Conservation (phyloP, 2,797 vertebrate species). For the Avahi laniger region DNA sequence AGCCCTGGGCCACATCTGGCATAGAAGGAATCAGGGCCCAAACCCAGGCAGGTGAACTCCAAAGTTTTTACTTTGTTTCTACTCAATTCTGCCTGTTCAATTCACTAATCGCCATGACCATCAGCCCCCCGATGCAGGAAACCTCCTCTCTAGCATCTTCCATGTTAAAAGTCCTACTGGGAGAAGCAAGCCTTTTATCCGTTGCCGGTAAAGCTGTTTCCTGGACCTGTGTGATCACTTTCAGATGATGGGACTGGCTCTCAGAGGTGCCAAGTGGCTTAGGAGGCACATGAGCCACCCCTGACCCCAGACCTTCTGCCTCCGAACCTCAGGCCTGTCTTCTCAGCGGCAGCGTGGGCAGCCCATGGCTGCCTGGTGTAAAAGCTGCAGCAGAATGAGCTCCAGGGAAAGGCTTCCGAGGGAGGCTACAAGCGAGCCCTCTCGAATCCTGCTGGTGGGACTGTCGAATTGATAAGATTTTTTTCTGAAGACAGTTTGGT, state of each 20-base stretch:
- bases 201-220: rapidly evolving
- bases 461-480: not conserved
- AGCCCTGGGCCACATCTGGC: not conserved
- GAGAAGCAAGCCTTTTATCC: not conserved
- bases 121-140: too few species aligned
- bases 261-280: not conserved
- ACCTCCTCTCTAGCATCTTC: not conserved
- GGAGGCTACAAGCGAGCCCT: rapidly evolving
- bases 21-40: rapidly evolving
- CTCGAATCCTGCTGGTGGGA: not conserved
- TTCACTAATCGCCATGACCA: not conserved
- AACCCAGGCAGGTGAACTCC: not conserved
- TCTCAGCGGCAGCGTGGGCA: not conserved
- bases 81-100: not conserved
- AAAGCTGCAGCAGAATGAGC: not conserved
- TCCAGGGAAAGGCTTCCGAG: not conserved
- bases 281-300: not conserved
- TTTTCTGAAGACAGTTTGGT: not conserved
- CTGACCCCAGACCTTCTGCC: not conserved
- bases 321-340: not conserved
- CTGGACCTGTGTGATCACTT: not conserved
- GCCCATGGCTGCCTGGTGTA: rapidly evolving
- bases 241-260: not conserved
- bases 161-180: not conserved
- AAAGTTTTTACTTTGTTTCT: not conserved